These are phyloP conservation scores for Drosophila flavopinicola DNA, from an alignment of 2,888 invertebrate genomes.

Conservation along the genomic window DNA sequence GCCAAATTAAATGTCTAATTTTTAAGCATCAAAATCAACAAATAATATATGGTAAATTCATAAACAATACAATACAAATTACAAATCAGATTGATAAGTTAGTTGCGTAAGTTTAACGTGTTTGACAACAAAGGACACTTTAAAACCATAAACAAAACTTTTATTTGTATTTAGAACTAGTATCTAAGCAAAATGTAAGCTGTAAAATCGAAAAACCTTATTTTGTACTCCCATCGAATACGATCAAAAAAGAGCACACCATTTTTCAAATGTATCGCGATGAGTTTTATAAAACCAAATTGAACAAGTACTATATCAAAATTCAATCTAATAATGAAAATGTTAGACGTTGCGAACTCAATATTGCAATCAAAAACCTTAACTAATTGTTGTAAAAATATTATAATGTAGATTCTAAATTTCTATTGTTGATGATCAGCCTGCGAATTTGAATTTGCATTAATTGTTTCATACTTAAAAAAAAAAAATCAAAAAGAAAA, in stretches of 20 bases:
- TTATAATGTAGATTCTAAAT: constrained; percentile 64
- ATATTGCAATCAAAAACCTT: constrained; percentile 65
- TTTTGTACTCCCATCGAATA: constrained; percentile 75
- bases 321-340: constrained; percentile 70
- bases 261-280: constrained; percentile 52
- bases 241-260: constrained; percentile 34
- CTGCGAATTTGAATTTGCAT: constrained; percentile 59
- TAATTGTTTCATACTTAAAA: constrained; percentile 39
- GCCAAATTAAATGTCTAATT: constrained; percentile 75
- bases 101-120: constrained; percentile 58
- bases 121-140: constrained; percentile 45
- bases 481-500: constrained; percentile 18
- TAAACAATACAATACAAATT: constrained; percentile 61
- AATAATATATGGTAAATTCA: constrained; percentile 58
- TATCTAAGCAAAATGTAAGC: constrained; percentile 42
- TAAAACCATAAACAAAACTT: constrained; percentile 24
- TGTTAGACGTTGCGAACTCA: constrained; percentile 64
- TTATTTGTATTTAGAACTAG: constrained; percentile 48
- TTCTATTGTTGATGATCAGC: constrained; percentile 74
- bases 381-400: constrained; percentile 72
- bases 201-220: constrained; percentile 36
- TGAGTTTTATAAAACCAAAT: constrained; percentile 58
- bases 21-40: constrained; percentile 65
- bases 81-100: constrained; percentile 59
- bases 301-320: constrained; percentile 47